Conservation (phyloP, 2,797 vertebrate genomes). For the Cercopithecus diana region DNA sequence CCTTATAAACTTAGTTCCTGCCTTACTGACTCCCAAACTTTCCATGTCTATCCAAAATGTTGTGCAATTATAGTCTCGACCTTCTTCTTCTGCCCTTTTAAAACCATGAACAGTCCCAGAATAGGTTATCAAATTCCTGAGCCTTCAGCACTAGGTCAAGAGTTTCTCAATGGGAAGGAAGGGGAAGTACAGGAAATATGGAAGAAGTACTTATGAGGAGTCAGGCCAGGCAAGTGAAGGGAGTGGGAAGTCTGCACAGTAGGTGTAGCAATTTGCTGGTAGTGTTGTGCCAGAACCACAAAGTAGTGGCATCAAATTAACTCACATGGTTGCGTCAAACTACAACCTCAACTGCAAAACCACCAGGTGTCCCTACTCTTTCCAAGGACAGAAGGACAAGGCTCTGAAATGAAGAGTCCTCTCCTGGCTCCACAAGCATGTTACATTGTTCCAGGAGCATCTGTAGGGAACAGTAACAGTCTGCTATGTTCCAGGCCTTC, state of each 20-base stretch:
- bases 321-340: not conserved
- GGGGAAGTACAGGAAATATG: not conserved
- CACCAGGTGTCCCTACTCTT: not conserved
- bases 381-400: not conserved
- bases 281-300: not conserved
- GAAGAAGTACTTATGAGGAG: not conserved
- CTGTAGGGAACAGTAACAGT: not conserved
- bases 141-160: not conserved
- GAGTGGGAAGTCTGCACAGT: fast-evolving
- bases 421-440: not conserved
- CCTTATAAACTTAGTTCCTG: not conserved
- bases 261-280: not conserved
- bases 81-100: not conserved
- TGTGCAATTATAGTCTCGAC: not conserved
- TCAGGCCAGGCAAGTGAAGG: not conserved
- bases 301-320: not conserved
- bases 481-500: not conserved
- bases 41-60: not conserved
- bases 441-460: not conserved
- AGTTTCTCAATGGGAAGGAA: not conserved
- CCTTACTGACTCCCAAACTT: not conserved
- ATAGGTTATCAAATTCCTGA: not conserved
- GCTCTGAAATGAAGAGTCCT: not conserved
- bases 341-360: not conserved
- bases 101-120: not conserved